A percentile compares a stretch with the other conserved stretches of the same genome.
Evolutionary conservation across 37 sponge, comb jelly and placozoan species (phyloP).

Genomic region (Ianthella basta): DNA sequence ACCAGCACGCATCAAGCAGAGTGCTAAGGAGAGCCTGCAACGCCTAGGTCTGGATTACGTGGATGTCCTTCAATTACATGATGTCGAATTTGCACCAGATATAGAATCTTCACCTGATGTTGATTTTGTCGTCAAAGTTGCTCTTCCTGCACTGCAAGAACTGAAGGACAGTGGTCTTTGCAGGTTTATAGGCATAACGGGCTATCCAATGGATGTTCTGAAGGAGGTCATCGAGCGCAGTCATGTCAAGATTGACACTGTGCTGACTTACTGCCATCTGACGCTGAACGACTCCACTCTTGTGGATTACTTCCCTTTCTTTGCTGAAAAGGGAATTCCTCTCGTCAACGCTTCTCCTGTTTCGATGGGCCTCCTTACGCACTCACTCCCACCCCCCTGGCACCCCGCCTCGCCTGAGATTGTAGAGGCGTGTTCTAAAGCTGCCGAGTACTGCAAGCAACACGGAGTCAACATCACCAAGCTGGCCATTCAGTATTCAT

Average conservation of each 20-base stretch:
- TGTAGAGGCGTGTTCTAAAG: slow-evolving; percentile 65
- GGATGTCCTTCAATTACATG: slow-evolving; percentile 89
- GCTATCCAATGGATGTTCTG: slow-evolving; percentile 74
- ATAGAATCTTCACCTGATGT: slow-evolving; percentile 67
- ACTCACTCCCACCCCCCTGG: slow-evolving; percentile 59
- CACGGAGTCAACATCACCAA: slow-evolving; percentile 75
- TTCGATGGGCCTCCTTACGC: slow-evolving; percentile 84
- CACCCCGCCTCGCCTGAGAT: slow-evolving; percentile 83
- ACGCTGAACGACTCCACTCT: slow-evolving; percentile 83
- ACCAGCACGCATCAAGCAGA: slow-evolving; percentile 57
- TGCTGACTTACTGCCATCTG: slow-evolving; percentile 83
- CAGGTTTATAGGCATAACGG: slow-evolving; percentile 91
- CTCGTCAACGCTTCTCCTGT: slow-evolving; percentile 93
- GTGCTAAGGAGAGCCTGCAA: slow-evolving; percentile 70
- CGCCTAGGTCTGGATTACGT: slow-evolving; percentile 76
- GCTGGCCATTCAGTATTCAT: slow-evolving; percentile 64
- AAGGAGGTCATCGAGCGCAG: slow-evolving; percentile 54
- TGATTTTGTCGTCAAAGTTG: slow-evolving; percentile 75
- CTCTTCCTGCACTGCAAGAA: slow-evolving; percentile 84
- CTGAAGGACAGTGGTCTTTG: slow-evolving; percentile 82
- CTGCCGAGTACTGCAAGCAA: slow-evolving; percentile 66
- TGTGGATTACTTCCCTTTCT: slow-evolving; percentile 60
- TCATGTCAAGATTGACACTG: slow-evolving; percentile 76
- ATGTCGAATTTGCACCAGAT: slow-evolving; percentile 92
- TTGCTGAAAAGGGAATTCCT: slow-evolving; percentile 65